Conservation (phyloP, 2,888 invertebrate species). For the Trissolcus japonicus region DNA sequence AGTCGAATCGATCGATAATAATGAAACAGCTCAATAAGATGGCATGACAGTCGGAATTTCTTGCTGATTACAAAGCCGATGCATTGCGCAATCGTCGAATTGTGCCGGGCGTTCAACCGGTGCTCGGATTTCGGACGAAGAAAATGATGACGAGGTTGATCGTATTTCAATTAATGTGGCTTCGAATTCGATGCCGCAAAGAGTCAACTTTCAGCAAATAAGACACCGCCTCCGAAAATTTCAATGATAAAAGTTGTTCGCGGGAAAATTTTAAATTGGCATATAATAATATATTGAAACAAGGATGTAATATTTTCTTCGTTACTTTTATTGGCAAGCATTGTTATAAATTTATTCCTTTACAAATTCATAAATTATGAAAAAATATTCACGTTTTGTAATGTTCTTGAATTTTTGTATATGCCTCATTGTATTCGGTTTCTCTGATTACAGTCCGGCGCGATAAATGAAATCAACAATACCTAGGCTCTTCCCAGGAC, state of each 20-base stretch:
- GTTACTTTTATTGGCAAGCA: no score
- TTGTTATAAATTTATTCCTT: no score
- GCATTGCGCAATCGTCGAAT: constrained; percentile 33
- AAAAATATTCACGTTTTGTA: no score
- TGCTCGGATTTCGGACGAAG: constrained; percentile 44
- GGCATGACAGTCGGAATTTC: constrained; percentile 4
- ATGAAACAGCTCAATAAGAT: constrained; percentile 1
- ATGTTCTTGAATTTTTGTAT: no score
- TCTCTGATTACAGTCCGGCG: constrained; percentile 10
- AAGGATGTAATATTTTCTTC: no score
- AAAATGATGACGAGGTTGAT: constrained; percentile 51
- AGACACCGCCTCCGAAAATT: no score
- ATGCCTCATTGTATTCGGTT: not conserved
- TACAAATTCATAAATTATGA: no score
- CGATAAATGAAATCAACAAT: constrained; percentile 6
- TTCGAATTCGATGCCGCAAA: constrained; percentile 46
- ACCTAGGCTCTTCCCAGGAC: constrained; percentile 4
- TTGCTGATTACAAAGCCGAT: constrained; percentile 21
- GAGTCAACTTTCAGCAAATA: constrained; percentile 35
- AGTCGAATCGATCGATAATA: not conserved
- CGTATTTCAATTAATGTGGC: constrained; percentile 48
- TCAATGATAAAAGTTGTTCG: no score
- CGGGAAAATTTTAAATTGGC: no score
- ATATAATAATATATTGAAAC: no score
- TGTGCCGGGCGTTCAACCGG: constrained; percentile 39